Percentiles rank a stretch among this genome's conserved stretches.
Conservation (phyloP, 2,797 vertebrate species). For the Apogon hyalosoma region DNA sequence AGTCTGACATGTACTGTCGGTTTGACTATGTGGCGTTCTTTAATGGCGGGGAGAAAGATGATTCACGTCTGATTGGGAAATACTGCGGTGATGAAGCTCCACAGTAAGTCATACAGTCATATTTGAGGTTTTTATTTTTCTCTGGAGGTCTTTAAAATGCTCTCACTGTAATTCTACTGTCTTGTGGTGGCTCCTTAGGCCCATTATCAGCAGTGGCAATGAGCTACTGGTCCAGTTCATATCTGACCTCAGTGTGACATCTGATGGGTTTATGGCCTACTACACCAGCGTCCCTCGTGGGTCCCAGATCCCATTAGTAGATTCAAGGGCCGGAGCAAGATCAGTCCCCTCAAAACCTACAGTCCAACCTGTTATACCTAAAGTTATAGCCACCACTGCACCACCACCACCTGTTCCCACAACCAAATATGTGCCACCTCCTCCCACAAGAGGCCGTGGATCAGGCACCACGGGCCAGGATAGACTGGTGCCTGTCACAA, state of each 20-base stretch:
- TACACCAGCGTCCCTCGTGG: conserved; percentile 80
- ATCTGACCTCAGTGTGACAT: conserved; percentile 91
- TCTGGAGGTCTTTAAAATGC: neutral
- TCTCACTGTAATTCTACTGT: neutral
- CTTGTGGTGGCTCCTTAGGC: conserved; percentile 65
- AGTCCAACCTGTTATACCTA: conserved; percentile 28
- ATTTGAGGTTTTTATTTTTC: neutral
- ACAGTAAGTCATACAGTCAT: conserved; percentile 76
- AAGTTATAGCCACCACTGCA: conserved; percentile 27
- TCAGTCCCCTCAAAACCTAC: conserved; percentile 33
- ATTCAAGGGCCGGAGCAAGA: conserved; percentile 33
- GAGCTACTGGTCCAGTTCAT: conserved; percentile 93
- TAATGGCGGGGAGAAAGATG: conserved; percentile 87
- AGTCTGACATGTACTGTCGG: conserved; percentile 89
- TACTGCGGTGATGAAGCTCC: conserved; percentile 89
- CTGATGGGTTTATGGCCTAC: conserved; percentile 88
- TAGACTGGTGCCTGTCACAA: neutral
- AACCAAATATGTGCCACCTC: conserved; percentile 36
- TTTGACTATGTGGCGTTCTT: conserved; percentile 93
- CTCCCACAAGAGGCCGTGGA: conserved; percentile 42
- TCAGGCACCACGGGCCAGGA: conserved; percentile 42
- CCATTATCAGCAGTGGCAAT: conserved; percentile 83
- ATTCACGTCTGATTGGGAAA: conserved; percentile 86
- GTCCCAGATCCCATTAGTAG: conserved; percentile 28
- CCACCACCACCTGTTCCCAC: conserved; percentile 40